A percentile compares a stretch with the other conserved stretches of the same genome.
Evolutionary conservation across 1,140 invertebrate genomes (phyloP).

Genomic region (Heliconius hewitsoni): DNA sequence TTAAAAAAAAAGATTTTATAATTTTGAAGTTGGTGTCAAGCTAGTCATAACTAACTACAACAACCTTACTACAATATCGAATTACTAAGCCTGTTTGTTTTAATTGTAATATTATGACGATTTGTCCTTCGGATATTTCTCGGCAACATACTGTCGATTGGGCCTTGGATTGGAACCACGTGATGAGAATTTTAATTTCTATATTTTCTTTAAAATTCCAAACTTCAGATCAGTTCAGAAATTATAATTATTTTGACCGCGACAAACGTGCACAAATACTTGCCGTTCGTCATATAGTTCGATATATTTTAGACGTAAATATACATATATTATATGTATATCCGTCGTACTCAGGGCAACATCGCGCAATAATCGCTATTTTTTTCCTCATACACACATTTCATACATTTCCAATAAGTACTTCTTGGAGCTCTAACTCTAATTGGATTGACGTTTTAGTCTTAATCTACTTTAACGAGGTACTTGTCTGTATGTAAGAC

Average conservation of each 20-base stretch:
- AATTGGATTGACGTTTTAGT: conserved; percentile 34
- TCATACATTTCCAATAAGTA: conserved; percentile 10
- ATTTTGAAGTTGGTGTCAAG: no score
- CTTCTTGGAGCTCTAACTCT: conserved; percentile 27
- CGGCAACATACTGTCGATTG: no score
- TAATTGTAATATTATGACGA: no score
- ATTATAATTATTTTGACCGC: background rate
- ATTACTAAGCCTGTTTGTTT: no score
- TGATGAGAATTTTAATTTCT: no score
- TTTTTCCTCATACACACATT: conserved; percentile 8
- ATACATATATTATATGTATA: background rate
- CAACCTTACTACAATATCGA: no score
- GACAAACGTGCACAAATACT: background rate
- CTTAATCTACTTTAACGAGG: conserved; percentile 26
- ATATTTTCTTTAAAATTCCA: background rate
- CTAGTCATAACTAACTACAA: no score
- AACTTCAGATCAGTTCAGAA: background rate
- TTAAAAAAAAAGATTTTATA: no score
- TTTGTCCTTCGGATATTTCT: no score
- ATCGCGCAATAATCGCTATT: conserved; percentile 10
- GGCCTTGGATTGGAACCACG: no score
- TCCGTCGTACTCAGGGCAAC: background rate
- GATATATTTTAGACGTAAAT: background rate
- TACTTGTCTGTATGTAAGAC: background rate
- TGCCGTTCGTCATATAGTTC: background rate